Conservation (phyloP, 2,888 invertebrate species). For the Nemoura dubitans region DNA sequence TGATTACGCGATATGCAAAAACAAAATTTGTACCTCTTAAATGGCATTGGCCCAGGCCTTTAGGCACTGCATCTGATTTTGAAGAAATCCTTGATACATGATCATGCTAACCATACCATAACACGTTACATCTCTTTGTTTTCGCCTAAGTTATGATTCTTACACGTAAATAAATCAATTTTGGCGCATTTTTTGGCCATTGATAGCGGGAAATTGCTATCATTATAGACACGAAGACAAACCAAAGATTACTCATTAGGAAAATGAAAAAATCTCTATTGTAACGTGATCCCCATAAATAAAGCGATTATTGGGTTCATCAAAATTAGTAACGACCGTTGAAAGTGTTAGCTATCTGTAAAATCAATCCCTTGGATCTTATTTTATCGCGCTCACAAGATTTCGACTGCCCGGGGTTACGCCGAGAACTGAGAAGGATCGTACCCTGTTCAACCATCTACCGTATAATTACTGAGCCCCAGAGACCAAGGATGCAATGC, state of each 20-base stretch:
- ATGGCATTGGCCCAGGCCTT: background rate
- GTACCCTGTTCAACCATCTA: slow-evolving; percentile 7
- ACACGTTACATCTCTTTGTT: background rate
- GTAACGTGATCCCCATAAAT: background rate
- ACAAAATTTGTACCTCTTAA: background rate
- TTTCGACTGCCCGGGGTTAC: background rate
- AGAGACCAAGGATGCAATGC: background rate
- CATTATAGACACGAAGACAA: background rate
- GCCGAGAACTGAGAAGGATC: background rate
- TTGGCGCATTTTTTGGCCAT: background rate
- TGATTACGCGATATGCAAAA: slow-evolving; percentile 12
- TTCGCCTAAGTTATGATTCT: background rate
- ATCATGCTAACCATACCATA: background rate
- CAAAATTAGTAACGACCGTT: background rate
- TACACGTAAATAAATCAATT: background rate
- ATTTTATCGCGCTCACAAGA: background rate
- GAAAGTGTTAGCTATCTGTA: background rate
- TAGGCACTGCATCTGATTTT: background rate
- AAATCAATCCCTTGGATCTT: background rate
- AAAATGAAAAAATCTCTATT: background rate
- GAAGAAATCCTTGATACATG: background rate
- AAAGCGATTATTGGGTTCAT: background rate
- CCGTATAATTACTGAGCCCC: slow-evolving; percentile 21
- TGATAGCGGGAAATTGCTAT: background rate
- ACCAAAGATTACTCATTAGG: background rate